Conservation (phyloP, 2,888 invertebrate genomes). For the Cheilosia impressa region DNA sequence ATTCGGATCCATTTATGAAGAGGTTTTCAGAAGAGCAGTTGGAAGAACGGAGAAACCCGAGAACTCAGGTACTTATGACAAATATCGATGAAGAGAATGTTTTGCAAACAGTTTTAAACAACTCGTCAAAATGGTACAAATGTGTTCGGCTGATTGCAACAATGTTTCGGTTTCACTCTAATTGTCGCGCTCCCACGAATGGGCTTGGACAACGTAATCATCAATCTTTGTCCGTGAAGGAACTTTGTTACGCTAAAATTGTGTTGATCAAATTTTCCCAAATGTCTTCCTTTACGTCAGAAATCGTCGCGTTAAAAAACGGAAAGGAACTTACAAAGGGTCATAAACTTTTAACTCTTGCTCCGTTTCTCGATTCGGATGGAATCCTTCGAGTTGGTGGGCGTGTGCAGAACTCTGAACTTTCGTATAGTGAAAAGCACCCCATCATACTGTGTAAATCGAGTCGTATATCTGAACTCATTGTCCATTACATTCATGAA, state of each 20-base stretch:
- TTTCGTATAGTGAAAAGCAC: not conserved
- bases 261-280: too few species aligned
- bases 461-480: not conserved
- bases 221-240: too few species aligned
- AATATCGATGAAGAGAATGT: slow-evolving; percentile 1
- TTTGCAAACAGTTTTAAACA: slow-evolving; percentile 5
- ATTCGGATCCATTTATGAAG: slow-evolving; percentile 10
- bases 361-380: too few species aligned
- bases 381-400: too few species aligned
- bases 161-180: too few species aligned
- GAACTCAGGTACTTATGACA: slow-evolving; percentile 10
- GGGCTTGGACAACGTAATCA: too few species aligned
- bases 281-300: not conserved
- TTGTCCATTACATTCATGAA: slow-evolving; percentile 6
- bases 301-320: not conserved
- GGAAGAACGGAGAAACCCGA: slow-evolving; percentile 17
- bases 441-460: not conserved
- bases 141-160: slow-evolving; percentile 11
- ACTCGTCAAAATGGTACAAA: slow-evolving; percentile 23
- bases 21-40: slow-evolving; percentile 13
- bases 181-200: too few species aligned
- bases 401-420: too few species aligned
- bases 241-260: too few species aligned
- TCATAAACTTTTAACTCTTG: not conserved
- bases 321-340: not conserved